Percentiles rank a stretch among this genome's conserved stretches.
Conservation (phyloP, 2,113 vertebrate genomes). For the Caranx melampygus region DNA sequence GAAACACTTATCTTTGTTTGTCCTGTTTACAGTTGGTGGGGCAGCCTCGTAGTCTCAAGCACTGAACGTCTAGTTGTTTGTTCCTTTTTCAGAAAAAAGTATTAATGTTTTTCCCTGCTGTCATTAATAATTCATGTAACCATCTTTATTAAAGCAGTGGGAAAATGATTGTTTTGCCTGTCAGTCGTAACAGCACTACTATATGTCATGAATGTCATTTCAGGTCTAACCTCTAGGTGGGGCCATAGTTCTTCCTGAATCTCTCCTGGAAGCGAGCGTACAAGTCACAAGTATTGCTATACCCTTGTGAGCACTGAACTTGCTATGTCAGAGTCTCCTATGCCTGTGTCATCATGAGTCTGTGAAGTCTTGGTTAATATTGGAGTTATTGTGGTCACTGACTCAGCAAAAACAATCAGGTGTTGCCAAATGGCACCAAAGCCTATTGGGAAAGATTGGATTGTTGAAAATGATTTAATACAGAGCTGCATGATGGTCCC, state of each 20-base stretch:
- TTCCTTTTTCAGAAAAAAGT: slow-evolving; percentile 52
- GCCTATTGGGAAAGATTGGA: slow-evolving; percentile 44
- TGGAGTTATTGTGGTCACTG: slow-evolving; percentile 52
- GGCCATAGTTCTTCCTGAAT: neutral
- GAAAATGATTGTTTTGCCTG: slow-evolving; percentile 11
- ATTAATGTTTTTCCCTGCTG: slow-evolving; percentile 59
- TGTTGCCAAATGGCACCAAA: slow-evolving; percentile 35
- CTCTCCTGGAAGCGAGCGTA: neutral
- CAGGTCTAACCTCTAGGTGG: slow-evolving; percentile 53
- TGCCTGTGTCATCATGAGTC: slow-evolving; percentile 29
- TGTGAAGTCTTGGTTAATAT: slow-evolving; percentile 58
- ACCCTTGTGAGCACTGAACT: neutral
- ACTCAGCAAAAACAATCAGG: slow-evolving; percentile 36
- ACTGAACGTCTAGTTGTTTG: slow-evolving; percentile 73
- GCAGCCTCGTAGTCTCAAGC: slow-evolving; percentile 67
- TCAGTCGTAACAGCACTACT: fast-evolving
- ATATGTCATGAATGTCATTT: neutral
- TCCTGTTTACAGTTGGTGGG: slow-evolving; percentile 45
- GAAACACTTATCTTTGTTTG: slow-evolving; percentile 35
- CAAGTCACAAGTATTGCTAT: neutral
- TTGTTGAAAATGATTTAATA: slow-evolving; percentile 10
- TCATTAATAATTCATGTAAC: slow-evolving; percentile 44
- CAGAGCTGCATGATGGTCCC: neutral
- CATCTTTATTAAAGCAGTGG: slow-evolving; percentile 68
- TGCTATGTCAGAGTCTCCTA: neutral